These are phyloP conservation scores for Andricus curvator DNA, from an alignment of 2,888 invertebrate genomes.

Conservation along the genomic window DNA sequence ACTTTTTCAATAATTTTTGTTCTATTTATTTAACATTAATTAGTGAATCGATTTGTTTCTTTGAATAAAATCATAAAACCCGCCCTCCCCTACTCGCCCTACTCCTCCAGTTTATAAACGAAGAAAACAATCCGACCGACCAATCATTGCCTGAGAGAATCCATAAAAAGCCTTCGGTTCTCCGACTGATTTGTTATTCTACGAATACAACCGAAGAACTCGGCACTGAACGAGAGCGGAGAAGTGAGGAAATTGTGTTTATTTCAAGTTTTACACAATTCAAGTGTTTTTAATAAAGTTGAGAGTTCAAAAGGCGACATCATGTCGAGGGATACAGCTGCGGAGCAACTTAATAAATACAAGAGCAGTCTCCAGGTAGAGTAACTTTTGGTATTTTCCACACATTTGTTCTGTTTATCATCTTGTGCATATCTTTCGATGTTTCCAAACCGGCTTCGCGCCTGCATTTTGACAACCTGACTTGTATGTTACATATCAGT, in stretches of 20 bases:
- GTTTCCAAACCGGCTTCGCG: neutral
- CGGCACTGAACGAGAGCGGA: neutral
- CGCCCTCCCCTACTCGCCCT: no score
- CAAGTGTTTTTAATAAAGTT: neutral
- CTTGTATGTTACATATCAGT: neutral
- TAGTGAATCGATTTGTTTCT: no score
- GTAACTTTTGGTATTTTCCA: constrained; percentile 47
- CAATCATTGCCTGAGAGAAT: no score
- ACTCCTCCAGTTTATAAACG: no score
- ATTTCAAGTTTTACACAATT: neutral
- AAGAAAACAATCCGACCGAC: no score
- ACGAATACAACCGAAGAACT: neutral
- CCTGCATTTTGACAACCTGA: neutral
- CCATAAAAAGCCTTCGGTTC: no score
- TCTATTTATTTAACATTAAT: no score
- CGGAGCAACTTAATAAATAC: constrained; percentile 83
- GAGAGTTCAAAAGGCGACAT: constrained; percentile 40
- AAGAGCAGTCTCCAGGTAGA: constrained; percentile 83
- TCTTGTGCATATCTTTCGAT: neutral
- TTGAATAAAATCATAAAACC: no score
- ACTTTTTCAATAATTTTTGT: no score
- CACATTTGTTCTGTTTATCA: neutral
- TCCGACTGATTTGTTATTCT: neutral
- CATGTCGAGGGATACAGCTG: constrained; percentile 82
- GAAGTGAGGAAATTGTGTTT: neutral